Evolutionary conservation across 2,888 invertebrate species (phyloP).

Genomic region (Ypsolopha sequella): DNA sequence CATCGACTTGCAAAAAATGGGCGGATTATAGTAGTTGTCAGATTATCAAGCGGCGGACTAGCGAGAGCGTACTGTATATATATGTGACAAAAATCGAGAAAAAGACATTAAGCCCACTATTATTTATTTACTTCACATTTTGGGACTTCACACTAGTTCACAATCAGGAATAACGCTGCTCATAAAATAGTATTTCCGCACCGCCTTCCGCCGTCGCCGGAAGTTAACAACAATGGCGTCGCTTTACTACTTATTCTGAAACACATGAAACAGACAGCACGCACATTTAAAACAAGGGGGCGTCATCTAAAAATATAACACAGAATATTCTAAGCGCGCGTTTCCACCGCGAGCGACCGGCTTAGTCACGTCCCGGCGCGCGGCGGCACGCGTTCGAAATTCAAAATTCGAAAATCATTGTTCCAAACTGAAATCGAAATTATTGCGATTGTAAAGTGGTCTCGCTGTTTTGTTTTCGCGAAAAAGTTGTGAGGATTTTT

Average conservation of each 20-base stretch:
- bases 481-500: neutral
- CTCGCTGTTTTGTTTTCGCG: neutral
- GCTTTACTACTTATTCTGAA: neutral
- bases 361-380: slow-evolving; percentile 45
- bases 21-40: too few relatives aligned
- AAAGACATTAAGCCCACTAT: too few relatives aligned
- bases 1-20: too few relatives aligned
- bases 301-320: slow-evolving; percentile 62
- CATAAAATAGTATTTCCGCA: neutral
- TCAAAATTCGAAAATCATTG: slow-evolving; percentile 21
- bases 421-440: slow-evolving; percentile 19
- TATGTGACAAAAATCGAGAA: too few relatives aligned
- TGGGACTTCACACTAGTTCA: too few relatives aligned
- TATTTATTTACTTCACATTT: too few relatives aligned
- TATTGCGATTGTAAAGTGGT: slow-evolving; percentile 10
- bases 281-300: slow-evolving; percentile 46
- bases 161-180: too few relatives aligned
- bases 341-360: slow-evolving; percentile 9
- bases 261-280: slow-evolving; percentile 13
- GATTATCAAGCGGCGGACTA: too few relatives aligned
- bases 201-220: neutral
- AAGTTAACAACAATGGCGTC: neutral
- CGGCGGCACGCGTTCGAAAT: slow-evolving; percentile 21
- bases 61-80: too few relatives aligned
- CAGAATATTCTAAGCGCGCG: slow-evolving; percentile 29